A percentile compares a stretch with the other conserved stretches of the same genome.
Evolutionary conservation across 2,113 vertebrate species (phyloP).

Genomic region (Archocentrus centrarchus): DNA sequence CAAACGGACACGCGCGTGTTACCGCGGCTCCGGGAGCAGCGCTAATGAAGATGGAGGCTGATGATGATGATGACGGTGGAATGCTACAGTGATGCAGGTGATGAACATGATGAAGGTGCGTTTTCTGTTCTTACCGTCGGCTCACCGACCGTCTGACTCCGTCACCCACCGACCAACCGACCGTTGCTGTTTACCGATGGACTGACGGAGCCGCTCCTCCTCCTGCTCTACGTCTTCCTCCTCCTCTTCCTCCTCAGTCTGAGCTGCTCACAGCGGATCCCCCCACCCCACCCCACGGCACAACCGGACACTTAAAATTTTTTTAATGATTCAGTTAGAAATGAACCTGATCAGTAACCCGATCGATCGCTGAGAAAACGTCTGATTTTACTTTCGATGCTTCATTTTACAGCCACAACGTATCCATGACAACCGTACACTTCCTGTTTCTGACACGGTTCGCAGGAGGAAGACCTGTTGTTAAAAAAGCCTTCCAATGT

Average conservation of each 20-base stretch:
- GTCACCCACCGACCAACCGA: not conserved
- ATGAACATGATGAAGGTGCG: not conserved
- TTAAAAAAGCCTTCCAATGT: not conserved
- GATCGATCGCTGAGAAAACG: too few species aligned
- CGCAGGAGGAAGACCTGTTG: not conserved
- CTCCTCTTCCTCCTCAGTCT: constrained; percentile 33
- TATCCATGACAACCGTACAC: not conserved
- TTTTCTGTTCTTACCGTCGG: constrained; percentile 28
- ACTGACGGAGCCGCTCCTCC: constrained; percentile 34
- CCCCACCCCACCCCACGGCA: not conserved
- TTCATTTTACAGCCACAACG: not conserved
- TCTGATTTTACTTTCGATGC: not conserved
- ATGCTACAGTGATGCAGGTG: not conserved
- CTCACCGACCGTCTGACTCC: not conserved
- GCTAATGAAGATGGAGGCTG: not conserved
- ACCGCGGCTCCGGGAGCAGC: not conserved
- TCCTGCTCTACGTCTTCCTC: constrained; percentile 27
- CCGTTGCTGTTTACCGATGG: constrained; percentile 29
- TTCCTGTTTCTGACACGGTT: not conserved
- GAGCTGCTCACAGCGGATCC: not conserved
- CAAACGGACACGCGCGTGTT: not conserved
- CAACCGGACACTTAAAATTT: not conserved
- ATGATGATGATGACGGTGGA: not conserved
- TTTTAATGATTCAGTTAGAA: not conserved
- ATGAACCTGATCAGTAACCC: not conserved